Conservation (phyloP, 1,140 invertebrate species). For the Scaptodrosophila lebanonensis region DNA sequence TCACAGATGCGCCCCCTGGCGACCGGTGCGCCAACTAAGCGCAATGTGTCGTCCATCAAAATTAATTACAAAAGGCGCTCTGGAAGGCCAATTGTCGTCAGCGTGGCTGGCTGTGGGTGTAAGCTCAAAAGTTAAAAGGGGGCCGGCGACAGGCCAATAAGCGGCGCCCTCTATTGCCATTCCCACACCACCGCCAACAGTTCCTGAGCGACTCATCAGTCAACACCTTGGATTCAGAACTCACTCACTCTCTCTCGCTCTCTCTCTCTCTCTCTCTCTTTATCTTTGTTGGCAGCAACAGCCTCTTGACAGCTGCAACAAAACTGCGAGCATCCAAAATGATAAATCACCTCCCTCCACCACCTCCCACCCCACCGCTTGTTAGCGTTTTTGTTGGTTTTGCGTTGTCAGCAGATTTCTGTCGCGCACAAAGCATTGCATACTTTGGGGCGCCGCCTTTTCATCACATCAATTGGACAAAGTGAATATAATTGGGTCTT, state of each 20-base stretch:
- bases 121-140: conserved; percentile 74
- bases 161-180: conserved; percentile 30
- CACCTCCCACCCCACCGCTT: neutral
- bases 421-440: conserved; percentile 28
- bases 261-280: neutral
- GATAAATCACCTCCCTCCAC: conserved; percentile 50
- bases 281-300: conserved; percentile 8
- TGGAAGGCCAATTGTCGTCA: conserved; percentile 58
- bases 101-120: neutral
- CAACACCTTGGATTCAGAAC: conserved; percentile 39
- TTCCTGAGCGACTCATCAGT: neutral
- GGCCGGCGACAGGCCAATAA: conserved; percentile 50
- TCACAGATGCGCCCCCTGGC: conserved; percentile 38
- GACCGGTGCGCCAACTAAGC: conserved; percentile 57
- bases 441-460: conserved; percentile 36
- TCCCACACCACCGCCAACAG: conserved; percentile 15
- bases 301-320: conserved; percentile 44
- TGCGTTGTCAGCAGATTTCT: conserved; percentile 18
- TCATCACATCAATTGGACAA: conserved; percentile 11
- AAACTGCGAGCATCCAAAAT: conserved; percentile 42
- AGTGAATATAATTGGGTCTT: neutral
- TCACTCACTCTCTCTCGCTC: conserved; percentile 37
- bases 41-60: conserved; percentile 74
- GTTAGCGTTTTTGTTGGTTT: neutral
- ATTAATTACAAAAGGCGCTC: conserved; percentile 71